Conservation (phyloP, 1,140 invertebrate species). For the Hetaerina americana region DNA sequence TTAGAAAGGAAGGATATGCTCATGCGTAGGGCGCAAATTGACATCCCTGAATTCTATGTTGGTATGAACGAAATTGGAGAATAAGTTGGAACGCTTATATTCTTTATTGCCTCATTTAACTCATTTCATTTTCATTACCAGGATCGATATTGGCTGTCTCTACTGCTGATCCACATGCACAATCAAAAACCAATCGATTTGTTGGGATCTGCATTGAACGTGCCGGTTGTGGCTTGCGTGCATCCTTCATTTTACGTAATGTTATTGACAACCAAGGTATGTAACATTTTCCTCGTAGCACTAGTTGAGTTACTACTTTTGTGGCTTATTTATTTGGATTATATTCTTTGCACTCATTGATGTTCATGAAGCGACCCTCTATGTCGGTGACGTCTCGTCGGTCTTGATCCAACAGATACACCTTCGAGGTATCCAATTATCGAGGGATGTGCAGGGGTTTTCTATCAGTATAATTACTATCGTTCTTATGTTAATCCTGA, state of each 20-base stretch:
- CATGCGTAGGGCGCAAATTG: constrained; percentile 60
- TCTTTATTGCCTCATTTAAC: not conserved
- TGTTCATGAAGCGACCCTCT: too few species aligned
- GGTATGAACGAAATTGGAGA: constrained; percentile 43
- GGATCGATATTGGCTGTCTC: constrained; percentile 85
- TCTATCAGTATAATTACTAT: too few species aligned
- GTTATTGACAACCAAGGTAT: constrained; percentile 74
- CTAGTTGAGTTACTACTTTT: too few species aligned
- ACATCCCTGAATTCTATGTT: constrained; percentile 96
- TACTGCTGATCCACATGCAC: constrained; percentile 75
- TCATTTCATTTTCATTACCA: constrained; percentile 28
- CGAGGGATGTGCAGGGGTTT: too few species aligned
- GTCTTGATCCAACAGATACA: too few species aligned
- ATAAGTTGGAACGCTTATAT: not conserved
- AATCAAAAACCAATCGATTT: constrained; percentile 76
- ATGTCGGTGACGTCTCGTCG: too few species aligned
- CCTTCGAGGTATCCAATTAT: too few species aligned
- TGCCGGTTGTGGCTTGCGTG: constrained; percentile 60
- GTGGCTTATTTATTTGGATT: too few species aligned
- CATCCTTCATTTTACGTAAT: constrained; percentile 82
- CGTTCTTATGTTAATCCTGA: too few species aligned
- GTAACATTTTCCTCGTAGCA: constrained; percentile 1
- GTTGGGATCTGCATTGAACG: constrained; percentile 93
- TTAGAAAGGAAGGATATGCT: constrained; percentile 90
- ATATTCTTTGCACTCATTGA: too few species aligned